Percentiles rank a stretch among this genome's conserved stretches.
Evolutionary conservation across 2,888 invertebrate species (phyloP).

Genomic region (Lochmaea crataegi): DNA sequence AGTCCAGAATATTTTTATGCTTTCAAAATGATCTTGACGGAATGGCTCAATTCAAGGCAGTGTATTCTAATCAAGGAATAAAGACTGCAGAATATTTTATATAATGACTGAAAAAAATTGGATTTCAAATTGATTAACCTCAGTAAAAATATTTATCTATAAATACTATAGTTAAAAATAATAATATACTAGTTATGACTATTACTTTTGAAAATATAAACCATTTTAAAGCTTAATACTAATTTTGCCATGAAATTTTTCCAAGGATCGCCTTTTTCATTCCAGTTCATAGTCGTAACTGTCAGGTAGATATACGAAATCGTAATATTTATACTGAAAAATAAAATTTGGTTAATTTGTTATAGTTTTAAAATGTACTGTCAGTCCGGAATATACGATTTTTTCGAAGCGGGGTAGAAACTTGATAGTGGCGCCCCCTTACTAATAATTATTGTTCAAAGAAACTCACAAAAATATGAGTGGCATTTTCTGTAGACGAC

Average conservation of each 20-base stretch:
- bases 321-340: constrained; percentile 12
- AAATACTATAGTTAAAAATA: neutral
- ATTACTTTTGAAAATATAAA: neutral
- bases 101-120: neutral
- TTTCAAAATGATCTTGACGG: no score
- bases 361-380: neutral
- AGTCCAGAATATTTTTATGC: no score
- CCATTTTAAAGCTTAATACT: neutral
- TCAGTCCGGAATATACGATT: neutral
- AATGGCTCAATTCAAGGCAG: no score
- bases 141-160: neutral
- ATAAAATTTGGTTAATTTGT: neutral
- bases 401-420: no score
- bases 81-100: no score
- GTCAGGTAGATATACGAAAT: neutral
- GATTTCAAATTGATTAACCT: neutral
- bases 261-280: neutral
- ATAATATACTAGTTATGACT: no score
- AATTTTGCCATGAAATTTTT: neutral
- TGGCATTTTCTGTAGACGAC: no score
- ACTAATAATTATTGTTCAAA: no score
- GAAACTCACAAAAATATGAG: no score
- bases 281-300: constrained; percentile 5
- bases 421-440: no score
- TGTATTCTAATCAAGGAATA: neutral